Conservation (phyloP, 1,140 invertebrate species). For the Elymnias hypermnestra region DNA sequence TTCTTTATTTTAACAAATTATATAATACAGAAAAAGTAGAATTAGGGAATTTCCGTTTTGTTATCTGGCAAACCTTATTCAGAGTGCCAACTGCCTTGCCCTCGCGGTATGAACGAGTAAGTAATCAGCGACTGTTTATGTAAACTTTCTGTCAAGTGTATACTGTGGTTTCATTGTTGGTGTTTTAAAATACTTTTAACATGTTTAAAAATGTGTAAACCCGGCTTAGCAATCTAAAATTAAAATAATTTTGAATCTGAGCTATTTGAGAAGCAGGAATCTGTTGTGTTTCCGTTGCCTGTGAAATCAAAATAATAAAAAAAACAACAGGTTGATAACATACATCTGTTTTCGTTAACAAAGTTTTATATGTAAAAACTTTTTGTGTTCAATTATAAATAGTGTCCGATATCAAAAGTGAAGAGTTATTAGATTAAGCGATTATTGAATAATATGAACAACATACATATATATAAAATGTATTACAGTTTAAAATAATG, state of each 20-base stretch:
- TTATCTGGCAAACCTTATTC: constrained; percentile 15
- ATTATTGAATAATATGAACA: too few species aligned
- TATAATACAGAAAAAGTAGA: too few species aligned
- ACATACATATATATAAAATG: too few species aligned
- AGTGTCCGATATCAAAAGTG: too few species aligned
- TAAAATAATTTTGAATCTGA: not conserved
- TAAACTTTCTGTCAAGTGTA: constrained; percentile 41
- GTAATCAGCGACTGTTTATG: constrained; percentile 39
- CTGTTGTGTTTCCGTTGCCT: not conserved
- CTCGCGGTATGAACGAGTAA: constrained; percentile 23
- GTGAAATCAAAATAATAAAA: constrained; percentile 12
- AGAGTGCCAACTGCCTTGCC: constrained; percentile 27
- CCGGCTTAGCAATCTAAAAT: not conserved
- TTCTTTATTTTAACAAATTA: constrained; percentile 3
- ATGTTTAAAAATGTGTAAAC: not conserved
- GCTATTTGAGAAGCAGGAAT: not conserved
- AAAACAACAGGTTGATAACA: constrained; percentile 16
- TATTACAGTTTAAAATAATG: constrained; percentile 56
- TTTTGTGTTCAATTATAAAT: too few species aligned
- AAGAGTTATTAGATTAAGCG: too few species aligned
- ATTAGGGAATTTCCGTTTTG: not conserved
- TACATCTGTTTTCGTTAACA: not conserved
- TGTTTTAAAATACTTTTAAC: constrained; percentile 35
- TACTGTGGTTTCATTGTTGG: constrained; percentile 8
- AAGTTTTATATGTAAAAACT: not conserved